Evolutionary conservation across 2,113 vertebrate genomes (phyloP).

Genomic region (Aldabrachelys gigantea): DNA sequence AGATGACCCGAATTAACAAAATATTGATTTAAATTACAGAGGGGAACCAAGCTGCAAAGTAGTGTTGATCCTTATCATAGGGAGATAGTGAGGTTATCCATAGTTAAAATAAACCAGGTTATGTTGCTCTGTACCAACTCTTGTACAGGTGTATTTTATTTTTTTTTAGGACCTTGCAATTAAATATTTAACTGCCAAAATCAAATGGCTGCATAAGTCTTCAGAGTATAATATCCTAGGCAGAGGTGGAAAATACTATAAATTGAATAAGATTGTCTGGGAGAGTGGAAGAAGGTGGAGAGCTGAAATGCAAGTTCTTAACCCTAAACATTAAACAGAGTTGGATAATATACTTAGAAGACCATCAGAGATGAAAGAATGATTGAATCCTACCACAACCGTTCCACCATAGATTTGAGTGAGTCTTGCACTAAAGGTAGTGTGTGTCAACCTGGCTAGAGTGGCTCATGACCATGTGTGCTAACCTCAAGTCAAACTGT

Average conservation of each 20-base stretch:
- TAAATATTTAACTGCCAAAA: not conserved
- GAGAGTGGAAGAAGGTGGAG: not conserved
- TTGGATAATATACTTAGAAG: not conserved
- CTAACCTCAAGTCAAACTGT: no score
- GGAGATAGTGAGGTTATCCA: not conserved
- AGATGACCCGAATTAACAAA: not conserved
- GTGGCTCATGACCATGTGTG: no score
- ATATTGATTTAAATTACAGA: not conserved
- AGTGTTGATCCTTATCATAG: not conserved
- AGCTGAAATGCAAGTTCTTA: not conserved
- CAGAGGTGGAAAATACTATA: not conserved
- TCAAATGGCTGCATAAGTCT: not conserved
- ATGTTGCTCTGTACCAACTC: not conserved
- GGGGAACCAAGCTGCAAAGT: not conserved
- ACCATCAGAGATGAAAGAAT: not conserved
- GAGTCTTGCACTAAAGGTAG: not conserved
- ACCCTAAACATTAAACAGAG: not conserved
- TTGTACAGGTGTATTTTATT: not conserved
- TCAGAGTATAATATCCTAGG: no score
- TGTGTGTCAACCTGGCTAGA: no score
- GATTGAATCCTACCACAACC: not conserved
- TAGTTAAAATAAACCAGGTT: not conserved
- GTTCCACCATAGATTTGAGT: not conserved
- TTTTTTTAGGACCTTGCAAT: not conserved
- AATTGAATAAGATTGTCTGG: not conserved